phyloP scores from a whole-genome alignment of 1,140 invertebrate genomes.

The Macrosteles quadrilineatus region DNA sequence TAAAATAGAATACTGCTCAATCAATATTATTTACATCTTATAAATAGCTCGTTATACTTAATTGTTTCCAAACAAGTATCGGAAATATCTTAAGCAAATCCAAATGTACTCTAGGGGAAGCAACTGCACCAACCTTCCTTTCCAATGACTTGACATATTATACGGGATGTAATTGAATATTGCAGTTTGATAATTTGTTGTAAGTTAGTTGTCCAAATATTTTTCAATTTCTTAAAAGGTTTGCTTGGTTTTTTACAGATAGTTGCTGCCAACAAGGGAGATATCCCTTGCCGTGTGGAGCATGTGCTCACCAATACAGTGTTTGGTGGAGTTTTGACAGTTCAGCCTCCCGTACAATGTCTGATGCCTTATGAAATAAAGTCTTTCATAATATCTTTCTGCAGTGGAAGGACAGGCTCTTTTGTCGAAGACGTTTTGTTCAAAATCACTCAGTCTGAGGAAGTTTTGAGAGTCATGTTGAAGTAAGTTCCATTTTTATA shows the following conservation, averaged over 20 bases:
- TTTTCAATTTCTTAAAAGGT: not conserved
- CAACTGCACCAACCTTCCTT: not conserved
- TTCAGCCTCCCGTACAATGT: not conserved
- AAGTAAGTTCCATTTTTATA: not conserved
- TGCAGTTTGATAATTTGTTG: not conserved
- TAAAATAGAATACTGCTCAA: no score
- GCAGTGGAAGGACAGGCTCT: not conserved
- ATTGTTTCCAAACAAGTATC: not conserved
- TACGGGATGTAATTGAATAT: not conserved
- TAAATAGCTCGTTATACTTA: not conserved
- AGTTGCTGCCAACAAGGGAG: not conserved
- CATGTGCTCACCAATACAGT: not conserved
- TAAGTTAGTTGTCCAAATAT: not conserved
- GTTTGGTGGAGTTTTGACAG: slow-evolving; percentile 1
- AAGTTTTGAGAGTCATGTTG: not conserved
- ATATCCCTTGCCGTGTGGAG: not conserved
- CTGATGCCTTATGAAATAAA: slow-evolving; percentile 5
- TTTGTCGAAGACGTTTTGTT: slow-evolving; percentile 3
- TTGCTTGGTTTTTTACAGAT: not conserved
- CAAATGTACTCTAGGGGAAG: not conserved
- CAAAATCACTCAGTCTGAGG: not conserved
- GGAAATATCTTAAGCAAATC: not conserved
- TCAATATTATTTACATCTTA: no score
- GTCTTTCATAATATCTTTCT: slow-evolving; percentile 10
- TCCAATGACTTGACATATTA: not conserved